Conservation (phyloP, 30 jellyfish, hydroid and myxozoan species). For the Mastigias papua region DNA sequence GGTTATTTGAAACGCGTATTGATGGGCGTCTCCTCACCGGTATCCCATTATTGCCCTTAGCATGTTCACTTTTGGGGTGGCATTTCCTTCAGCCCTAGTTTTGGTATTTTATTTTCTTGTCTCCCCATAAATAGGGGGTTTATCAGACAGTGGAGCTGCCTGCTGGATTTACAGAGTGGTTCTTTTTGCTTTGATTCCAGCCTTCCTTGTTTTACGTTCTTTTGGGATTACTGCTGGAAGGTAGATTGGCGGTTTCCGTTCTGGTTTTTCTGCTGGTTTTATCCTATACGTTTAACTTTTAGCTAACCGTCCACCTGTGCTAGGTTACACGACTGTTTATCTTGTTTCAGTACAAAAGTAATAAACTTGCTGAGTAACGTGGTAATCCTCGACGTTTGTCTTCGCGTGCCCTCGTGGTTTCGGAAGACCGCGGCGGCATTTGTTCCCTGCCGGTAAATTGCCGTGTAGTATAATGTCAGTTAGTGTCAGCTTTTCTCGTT, state of each 20-base stretch:
- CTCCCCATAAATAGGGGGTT: background rate
- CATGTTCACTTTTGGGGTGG: background rate
- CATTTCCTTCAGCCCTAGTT: background rate
- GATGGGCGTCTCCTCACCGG: slow-evolving; percentile 33
- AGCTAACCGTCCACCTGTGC: background rate
- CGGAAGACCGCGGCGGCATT: too few species aligned
- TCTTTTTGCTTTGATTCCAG: background rate
- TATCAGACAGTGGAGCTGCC: too few species aligned
- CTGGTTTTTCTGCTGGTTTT: background rate
- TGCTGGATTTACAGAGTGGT: background rate
- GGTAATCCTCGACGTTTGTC: too few species aligned
- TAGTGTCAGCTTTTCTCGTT: background rate
- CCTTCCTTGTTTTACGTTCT: background rate
- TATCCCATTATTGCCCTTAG: background rate
- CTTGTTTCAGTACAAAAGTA: background rate
- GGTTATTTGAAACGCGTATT: background rate
- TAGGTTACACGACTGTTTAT: background rate
- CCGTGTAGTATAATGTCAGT: background rate
- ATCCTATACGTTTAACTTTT: background rate
- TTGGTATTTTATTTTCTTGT: background rate
- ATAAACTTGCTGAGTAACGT: background rate
- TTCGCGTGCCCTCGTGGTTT: too few species aligned
- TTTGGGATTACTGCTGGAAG: background rate
- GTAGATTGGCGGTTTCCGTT: slow-evolving; percentile 8
- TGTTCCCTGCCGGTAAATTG: background rate